Percentiles rank a stretch among this genome's conserved stretches.
These are phyloP conservation scores for Ormyrus pomaceus DNA, from an alignment of 2,888 invertebrate genomes.

Conservation along the genomic window DNA sequence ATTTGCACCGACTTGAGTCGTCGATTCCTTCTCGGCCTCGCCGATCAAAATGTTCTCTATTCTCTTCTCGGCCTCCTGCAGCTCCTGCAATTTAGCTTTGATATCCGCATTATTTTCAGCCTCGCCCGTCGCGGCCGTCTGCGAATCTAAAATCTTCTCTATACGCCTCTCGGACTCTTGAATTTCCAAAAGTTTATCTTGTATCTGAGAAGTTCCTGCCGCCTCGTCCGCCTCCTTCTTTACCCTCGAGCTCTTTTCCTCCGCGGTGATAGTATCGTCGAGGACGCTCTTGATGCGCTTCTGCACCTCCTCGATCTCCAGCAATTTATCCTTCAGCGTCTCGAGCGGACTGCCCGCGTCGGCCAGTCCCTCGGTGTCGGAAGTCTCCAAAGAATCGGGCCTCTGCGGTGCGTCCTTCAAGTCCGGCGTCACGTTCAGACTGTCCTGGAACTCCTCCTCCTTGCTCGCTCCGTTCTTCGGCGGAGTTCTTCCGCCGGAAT, in stretches of 20 bases:
- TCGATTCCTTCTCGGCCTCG: conserved; percentile 37
- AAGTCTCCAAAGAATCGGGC: conserved; percentile 65
- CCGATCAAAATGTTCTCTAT: conserved; percentile 55
- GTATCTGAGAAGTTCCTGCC: conserved; percentile 38
- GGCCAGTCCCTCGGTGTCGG: conserved; percentile 22
- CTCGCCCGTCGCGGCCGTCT: not conserved
- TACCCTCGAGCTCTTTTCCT: not conserved
- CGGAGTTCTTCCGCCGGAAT: not conserved
- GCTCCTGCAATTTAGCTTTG: conserved; percentile 57
- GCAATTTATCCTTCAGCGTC: conserved; percentile 60
- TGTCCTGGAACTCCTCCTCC: conserved; percentile 76
- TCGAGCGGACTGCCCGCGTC: conserved; percentile 32
- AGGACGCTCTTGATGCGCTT: conserved; percentile 62
- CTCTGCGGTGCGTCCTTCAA: conserved; percentile 58
- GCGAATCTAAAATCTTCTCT: conserved; percentile 55
- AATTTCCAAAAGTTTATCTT: conserved; percentile 58
- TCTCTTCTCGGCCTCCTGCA: conserved; percentile 59
- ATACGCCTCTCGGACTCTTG: conserved; percentile 60
- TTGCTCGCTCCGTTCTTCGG: conserved; percentile 47
- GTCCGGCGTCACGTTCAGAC: conserved; percentile 72
- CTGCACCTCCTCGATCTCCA: conserved; percentile 63
- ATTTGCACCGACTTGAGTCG: not conserved
- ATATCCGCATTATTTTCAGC: conserved; percentile 32
- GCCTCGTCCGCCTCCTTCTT: conserved; percentile 32
- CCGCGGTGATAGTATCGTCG: conserved; percentile 21